Evolutionary conservation across 2,888 invertebrate species (phyloP).

Genomic region (Acrobasis repandana): DNA sequence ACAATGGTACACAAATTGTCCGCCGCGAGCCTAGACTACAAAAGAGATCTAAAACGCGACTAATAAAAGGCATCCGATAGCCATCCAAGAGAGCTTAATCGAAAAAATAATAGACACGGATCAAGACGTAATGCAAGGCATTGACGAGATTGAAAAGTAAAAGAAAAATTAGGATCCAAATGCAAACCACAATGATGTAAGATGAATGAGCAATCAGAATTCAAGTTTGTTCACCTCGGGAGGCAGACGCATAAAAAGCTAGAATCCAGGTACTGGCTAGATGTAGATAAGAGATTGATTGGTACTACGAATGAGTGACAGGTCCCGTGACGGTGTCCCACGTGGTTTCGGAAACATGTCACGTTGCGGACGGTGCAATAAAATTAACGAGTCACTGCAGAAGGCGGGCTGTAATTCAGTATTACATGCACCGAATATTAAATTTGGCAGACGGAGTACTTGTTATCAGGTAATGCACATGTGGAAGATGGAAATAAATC

Average conservation of each 20-base stretch:
- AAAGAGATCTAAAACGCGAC: conserved; percentile 37
- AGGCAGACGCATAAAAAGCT: conserved; percentile 80
- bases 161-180: conserved; percentile 60
- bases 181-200: conserved; percentile 77
- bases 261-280: conserved; percentile 74
- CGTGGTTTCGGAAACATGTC: conserved; percentile 63
- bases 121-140: conserved; percentile 46
- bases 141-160: conserved; percentile 55
- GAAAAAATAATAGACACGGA: conserved; percentile 38
- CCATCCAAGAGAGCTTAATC: conserved; percentile 22
- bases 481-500: conserved; percentile 15
- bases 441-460: conserved; percentile 47
- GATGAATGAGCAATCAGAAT: conserved; percentile 79
- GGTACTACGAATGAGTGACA: conserved; percentile 73
- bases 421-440: conserved; percentile 51
- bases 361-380: conserved; percentile 63
- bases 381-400: conserved; percentile 60
- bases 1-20: conserved; percentile 63
- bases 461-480: conserved; percentile 16
- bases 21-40: conserved; percentile 52
- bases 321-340: conserved; percentile 68
- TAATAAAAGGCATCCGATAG: conserved; percentile 35
- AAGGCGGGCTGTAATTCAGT: conserved; percentile 52
- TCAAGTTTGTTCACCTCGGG: conserved; percentile 74
- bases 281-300: conserved; percentile 79